Evolutionary conservation across 1,140 invertebrate genomes (phyloP), one percentile per base, ranked within the genome.

Genomic region (Arctopsyche grandis): DNA sequence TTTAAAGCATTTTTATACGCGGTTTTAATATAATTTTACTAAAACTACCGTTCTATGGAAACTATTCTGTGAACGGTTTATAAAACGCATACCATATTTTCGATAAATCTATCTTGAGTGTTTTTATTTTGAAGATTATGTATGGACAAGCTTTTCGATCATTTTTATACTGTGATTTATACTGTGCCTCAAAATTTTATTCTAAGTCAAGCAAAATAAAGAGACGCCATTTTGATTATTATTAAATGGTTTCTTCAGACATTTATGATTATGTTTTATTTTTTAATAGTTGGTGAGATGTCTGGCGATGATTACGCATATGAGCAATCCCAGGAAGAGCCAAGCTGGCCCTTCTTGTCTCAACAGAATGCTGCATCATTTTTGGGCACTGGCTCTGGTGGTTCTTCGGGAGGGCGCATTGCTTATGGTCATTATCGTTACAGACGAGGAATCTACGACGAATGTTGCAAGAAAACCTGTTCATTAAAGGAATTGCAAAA

Each of bases 381-480:
- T 22, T 78, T 82, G 69, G 14, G 69, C 16, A 0, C 46, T 0
- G 29, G 29, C 1, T 38, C 29, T 38, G 29, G 29, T 38, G 29
- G 29, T 38, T 1, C 3, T 4, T 43, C 52, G n/a, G 66, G 22
- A 56, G 46, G 22, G 1, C 44, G 46, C 9, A 5, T 21, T 3
- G 44, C n/a, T 9, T 74, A n/a, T 12, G 48, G 12, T 14, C 70
- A 82, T 22, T 58, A 75, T 19, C 52, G 83, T 14, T 78, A 75
- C 74, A 77, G 81, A 63, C 48, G 80, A 16, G 84, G 84, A 14
- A 78, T 84, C 10, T 78, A 69, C 24, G 82, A 83, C 58, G 84
- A 84, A 21, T 84, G 84, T 56, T 84, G 84, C 75, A 80, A 78
- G 43, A 82, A 83, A 66, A 26, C 83, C 5, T 84, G 84, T 44